Percentiles rank a stretch among this genome's conserved stretches.
phyloP scores from a whole-genome alignment of 2,797 vertebrate species.

The Pterois miles region DNA sequence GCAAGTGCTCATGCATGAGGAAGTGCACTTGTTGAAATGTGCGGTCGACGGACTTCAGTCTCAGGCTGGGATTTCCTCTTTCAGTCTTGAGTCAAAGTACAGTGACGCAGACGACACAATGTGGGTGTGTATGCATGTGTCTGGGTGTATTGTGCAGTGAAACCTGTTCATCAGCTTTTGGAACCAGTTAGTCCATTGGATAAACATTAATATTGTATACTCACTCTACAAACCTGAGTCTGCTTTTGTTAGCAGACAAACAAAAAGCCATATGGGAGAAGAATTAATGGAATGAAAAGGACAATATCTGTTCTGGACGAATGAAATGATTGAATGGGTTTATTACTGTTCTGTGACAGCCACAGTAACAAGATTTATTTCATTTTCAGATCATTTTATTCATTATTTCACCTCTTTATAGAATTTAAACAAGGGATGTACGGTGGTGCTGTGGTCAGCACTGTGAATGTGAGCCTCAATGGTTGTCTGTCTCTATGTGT shows the following conservation, averaged over 20 bases:
- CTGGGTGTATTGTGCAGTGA: neutral
- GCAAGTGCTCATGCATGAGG: constrained; percentile 56
- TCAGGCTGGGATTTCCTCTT: constrained; percentile 64
- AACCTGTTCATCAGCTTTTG: constrained; percentile 26
- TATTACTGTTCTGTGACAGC: neutral
- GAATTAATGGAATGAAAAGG: neutral
- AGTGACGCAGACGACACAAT: neutral
- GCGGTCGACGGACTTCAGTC: constrained; percentile 51
- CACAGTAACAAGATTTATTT: neutral
- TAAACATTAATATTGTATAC: neutral
- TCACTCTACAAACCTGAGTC: neutral
- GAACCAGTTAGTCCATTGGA: neutral
- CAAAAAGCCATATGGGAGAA: neutral
- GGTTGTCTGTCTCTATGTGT: too few species aligned
- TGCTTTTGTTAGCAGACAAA: neutral
- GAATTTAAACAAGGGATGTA: too few species aligned
- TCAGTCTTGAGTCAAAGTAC: constrained; percentile 25
- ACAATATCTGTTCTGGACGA: neutral
- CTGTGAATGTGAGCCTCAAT: neutral
- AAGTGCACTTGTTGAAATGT: constrained; percentile 44
- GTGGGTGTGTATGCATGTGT: constrained; percentile 17
- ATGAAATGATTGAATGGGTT: neutral
- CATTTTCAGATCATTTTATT: neutral
- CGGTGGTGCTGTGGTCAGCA: too few species aligned
- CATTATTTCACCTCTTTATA: too few species aligned